Evolutionary conservation across 2,113 vertebrate genomes (phyloP), one percentile per base, ranked within the genome.

Genomic region (Xyrauchen texanus): DNA sequence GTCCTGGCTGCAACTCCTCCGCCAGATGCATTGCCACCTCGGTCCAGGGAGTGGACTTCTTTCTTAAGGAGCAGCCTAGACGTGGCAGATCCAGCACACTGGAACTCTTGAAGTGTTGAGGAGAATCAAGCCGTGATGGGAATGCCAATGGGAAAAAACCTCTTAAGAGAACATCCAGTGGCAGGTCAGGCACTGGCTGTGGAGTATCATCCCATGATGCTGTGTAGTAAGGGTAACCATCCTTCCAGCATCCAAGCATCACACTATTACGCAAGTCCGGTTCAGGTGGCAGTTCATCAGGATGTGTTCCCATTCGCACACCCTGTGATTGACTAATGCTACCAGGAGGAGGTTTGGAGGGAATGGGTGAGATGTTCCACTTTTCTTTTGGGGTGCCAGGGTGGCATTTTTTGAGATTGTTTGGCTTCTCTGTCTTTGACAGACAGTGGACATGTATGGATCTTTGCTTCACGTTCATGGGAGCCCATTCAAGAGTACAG

Each of bases 21-120:
- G 72, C 81, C 79, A 92, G 86, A 76, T 92, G 90, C 90, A 91
- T 89, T 49, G 87, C 87, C 83, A 91, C 86, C 79, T 93, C 90
- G 0, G 90, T 91, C 89, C 90, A 90, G 12, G 87, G 86, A 42
- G 85, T 88, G 68, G 70, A n/a, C 61, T 66, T 76, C 21, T 8
- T 16, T n/a, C 74, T 71, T 66, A 58, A 55, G 51, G 70, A 60
- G 34, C 71, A 3, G 55, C 86, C 60, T 52, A 58, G 46, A 47
- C 63, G 86, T 42, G 84, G 86, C 44, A 90, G 78, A 69, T 87
- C 81, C 57, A 57, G 3, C 0, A 92, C 86, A 63, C 67, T 71
- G 68, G 10, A 78, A 7, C 86, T 53, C 60, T 86, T 68, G 55
- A 89, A 90, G 74, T 78, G 11, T 4, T 11, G 15, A 7, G 84